Evolutionary conservation across 1,140 invertebrate species (phyloP), one percentile per base, ranked within the genome.

Genomic region (Danaus melanippus): DNA sequence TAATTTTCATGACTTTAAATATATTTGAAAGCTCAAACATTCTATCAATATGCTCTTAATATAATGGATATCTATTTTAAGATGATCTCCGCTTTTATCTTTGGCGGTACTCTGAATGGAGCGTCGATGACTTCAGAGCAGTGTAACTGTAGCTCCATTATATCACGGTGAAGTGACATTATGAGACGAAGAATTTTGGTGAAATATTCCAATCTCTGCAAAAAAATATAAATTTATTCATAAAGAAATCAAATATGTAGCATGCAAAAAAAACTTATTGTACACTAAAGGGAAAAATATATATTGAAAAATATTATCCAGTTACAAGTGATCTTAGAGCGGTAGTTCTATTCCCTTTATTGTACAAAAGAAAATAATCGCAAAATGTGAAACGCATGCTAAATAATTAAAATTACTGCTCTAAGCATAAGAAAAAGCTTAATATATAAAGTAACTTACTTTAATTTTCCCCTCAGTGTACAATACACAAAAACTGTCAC

Each of bases 251-350:
- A 39, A 17, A 41, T 42, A 12, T 12, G 9, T 48, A 54, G 68
- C 73, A 72, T 78, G 70, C 70, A 65, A 67, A 69, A 54, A 32
- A 65, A 56, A 55, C 10, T 43, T 68, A 84, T 86, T 86, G 84
- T 82, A 87, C 86, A 87, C 84, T 87, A 87, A 87, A 87, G 86
- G 86, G 86, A 87, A 69, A 79, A 71, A 68, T 1, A 15, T 15
- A 17, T 42, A 51, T 66, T 54, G 43, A 60, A 46, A 62, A 64
- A 59, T 56, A 53, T 11, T 55, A 53, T 56, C 9, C 54, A 46
- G 66, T 56, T 57, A 43, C 49, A 55, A 58, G 49, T 60, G 66
- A 61, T 69, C 74, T 84, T 82, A 84, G 79, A 82, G 81, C 81
- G 79, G 77, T 79, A 76, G 69, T 60, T 67, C 54, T 45, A 67